These are phyloP conservation scores for Caenorhabditis sp. DNA, from an alignment of 2,888 invertebrate species.

Conservation along the genomic window DNA sequence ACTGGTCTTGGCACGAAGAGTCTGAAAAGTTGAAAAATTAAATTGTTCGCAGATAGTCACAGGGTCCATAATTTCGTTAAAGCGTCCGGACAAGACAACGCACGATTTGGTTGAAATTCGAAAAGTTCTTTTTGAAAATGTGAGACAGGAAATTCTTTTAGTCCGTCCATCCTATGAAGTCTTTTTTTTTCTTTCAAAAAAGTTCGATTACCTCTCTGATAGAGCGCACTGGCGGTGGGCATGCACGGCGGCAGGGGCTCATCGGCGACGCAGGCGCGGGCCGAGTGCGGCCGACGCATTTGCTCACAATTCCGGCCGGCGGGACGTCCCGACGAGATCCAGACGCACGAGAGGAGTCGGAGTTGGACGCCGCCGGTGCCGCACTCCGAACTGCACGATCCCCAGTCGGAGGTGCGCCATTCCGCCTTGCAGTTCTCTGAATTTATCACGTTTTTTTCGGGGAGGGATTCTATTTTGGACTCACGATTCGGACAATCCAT, in stretches of 20 bases:
- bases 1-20: constrained; percentile 73
- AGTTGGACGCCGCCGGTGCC: constrained; percentile 89
- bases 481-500: constrained; percentile 87
- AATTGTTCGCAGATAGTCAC: background rate
- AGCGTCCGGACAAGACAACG: no score
- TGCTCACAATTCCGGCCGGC: constrained; percentile 88
- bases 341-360: constrained; percentile 91
- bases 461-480: no score
- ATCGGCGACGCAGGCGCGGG: constrained; percentile 70
- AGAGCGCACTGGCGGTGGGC: constrained; percentile 58
- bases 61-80: no score
- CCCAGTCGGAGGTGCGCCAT: constrained; percentile 94
- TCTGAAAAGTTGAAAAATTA: constrained; percentile 49
- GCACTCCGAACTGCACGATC: constrained; percentile 90
- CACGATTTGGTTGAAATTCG: no score
- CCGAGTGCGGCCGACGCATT: constrained; percentile 71
- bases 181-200: no score
- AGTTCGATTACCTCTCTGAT: constrained; percentile 48
- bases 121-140: no score
- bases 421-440: constrained; percentile 83
- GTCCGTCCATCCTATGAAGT: no score
- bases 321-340: constrained; percentile 88
- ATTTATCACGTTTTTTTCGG: background rate
- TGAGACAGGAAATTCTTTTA: no score
- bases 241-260: constrained; percentile 63